Evolutionary conservation across 2,113 vertebrate genomes (phyloP), one percentile per base, ranked within the genome.

Genomic region (Eira barbara): DNA sequence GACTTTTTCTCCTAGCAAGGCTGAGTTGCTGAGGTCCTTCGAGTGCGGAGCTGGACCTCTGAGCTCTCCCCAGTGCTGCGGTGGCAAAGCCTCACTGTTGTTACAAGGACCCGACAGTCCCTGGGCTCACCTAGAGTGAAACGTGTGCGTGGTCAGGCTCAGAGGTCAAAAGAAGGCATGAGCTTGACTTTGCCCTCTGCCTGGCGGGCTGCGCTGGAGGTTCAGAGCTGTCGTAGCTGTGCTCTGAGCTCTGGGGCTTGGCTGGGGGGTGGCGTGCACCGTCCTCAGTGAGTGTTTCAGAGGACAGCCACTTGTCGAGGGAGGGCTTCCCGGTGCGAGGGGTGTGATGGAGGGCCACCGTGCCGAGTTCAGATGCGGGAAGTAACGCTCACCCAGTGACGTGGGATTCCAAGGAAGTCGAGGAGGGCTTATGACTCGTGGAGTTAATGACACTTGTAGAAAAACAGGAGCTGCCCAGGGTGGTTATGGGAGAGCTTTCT

Each of bases 121-220:
- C 31, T 31, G 69, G 78, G 18, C 29, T 83, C 76, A 15, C 14
- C 3, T 59, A 8, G 55, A 6, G 23, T 0, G 23, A 69, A n/a
- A 73, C 18, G 6, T 4, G 0, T 45, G 57, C 4, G 6, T 0
- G 8, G 63, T 45, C 55, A 80, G 52, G 47, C 86, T 73, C 73
- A 21, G 78, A 11, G 20, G 34, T 42, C 34, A 18, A 71, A 89
- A 79, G 76, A 85, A 86, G 45, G 15, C 17, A 3, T 18, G 61
- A 47, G 17, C 88, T 69, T 29, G 74, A n/a, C 36, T 63, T 90
- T 96, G 95, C 71, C 13, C 13, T 71, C 31, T n/a, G 27, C 57
- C 49, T 36, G 21, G 20, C 9, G 73, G 9, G 20, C 25, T 29
- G 45, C 15, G 18, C 39, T 25, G 3, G 18, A 29, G 42, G 34